Base-by-base conservation (phyloP, 1,140 invertebrate genomes). In the Brachionus sp. region DNA sequence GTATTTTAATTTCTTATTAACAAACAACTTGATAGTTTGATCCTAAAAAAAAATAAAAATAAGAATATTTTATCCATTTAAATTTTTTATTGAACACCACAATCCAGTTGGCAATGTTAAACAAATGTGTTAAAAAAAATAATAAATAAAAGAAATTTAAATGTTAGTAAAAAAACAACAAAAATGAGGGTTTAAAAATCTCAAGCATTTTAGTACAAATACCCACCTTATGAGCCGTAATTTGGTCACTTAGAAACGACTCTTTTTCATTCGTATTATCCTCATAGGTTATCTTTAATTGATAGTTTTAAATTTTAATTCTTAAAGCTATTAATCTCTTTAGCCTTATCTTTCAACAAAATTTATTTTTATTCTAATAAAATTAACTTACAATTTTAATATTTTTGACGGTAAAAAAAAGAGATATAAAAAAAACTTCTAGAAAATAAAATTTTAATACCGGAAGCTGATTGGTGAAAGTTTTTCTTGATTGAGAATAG, bases 221-320 rank as follows among this genome's bases (percentile, higher is more conserved):
- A 35, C 33, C 23, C 29, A 75, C 70, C 42, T 75, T 75, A 13
- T 25, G 12, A 46, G 16, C 23, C 9, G 70, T 12, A 25, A 44
- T 44, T 75, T 42, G 70, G 5, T 75, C 70, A 25, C 44, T 75
- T 46, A 75, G 23, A 46, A 75, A 75, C n/a, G 70, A 75, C 39
- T 75, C 70, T 75, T 75, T 75, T 75, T 75, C 70, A 46, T 75
- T 75, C 19, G 19, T 46, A 75, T 46, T 75, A 75, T 75, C 70
- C 42, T 75, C 70, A 29, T 75, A 75, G 23, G 70, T 75, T 37
- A 39, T 70, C 66, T 70, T 70, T 70, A 66, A 66, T 57, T 57
- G 7, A 57, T 16, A 68, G 25, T 68, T 16, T 68, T 23, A 64
- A 66, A 35, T 68, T 35, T 68, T 33, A 68, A n/a, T 33, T 68